These are phyloP conservation scores for Drosophila biarmipes DNA, from an alignment of 1,140 invertebrate genomes.

Conservation along the genomic window DNA sequence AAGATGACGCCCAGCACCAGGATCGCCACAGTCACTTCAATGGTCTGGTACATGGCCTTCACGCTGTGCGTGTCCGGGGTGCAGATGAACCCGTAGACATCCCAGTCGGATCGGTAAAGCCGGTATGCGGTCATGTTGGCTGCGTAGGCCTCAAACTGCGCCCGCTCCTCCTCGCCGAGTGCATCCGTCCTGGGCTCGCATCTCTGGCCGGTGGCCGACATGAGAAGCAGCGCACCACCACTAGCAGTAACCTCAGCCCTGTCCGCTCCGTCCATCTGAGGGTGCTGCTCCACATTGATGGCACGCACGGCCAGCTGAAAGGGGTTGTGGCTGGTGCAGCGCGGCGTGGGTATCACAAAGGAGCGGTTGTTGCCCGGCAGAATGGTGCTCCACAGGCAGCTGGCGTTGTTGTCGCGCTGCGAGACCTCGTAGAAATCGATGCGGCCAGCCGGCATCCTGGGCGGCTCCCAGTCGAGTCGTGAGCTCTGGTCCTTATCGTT, in stretches of 20 bases:
- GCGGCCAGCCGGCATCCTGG: slow-evolving; percentile 44
- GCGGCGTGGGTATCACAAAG: slow-evolving; percentile 50
- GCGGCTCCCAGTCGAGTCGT: slow-evolving; percentile 46
- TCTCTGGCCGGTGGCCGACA: background rate
- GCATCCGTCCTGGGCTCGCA: slow-evolving; percentile 7
- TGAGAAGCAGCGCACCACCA: no score
- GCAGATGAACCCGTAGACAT: slow-evolving; percentile 48
- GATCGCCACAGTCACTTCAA: slow-evolving; percentile 40
- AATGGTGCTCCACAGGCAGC: slow-evolving; percentile 37
- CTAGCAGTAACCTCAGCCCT: no score
- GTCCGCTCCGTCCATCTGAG: background rate
- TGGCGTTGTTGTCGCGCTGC: slow-evolving; percentile 37
- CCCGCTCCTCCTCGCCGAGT: slow-evolving; percentile 23
- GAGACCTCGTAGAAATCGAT: slow-evolving; percentile 64
- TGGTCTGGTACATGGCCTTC: slow-evolving; percentile 39
- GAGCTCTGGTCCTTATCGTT: slow-evolving; percentile 39
- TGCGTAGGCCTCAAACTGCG: slow-evolving; percentile 13
- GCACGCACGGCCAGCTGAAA: slow-evolving; percentile 62
- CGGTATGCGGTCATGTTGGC: slow-evolving; percentile 33
- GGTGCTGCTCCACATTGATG: slow-evolving; percentile 52
- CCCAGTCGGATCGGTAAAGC: slow-evolving; percentile 49
- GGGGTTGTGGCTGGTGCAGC: slow-evolving; percentile 45
- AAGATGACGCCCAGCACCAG: slow-evolving; percentile 30
- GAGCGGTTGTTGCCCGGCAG: slow-evolving; percentile 31
- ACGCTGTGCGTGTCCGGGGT: slow-evolving; percentile 42